Evolutionary conservation across 2,797 vertebrate genomes (phyloP).

Genomic region (Sternarchorhynchus goeldii): DNA sequence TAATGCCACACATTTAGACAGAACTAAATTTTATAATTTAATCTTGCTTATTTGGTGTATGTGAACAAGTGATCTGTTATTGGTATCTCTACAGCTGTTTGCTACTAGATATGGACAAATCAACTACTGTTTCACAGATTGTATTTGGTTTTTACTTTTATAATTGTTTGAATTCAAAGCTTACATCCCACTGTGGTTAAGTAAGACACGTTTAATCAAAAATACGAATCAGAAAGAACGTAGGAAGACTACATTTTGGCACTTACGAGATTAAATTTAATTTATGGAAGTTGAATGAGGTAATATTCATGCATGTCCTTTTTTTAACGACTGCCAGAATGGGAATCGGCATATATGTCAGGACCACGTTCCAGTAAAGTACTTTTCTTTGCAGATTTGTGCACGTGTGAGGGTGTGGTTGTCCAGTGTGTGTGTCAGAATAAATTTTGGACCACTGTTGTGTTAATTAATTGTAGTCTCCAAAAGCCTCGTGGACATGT

Average conservation of each 20-base stretch:
- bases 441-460: slow-evolving; percentile 88
- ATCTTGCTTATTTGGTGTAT: slow-evolving; percentile 20
- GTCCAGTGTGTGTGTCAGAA: slow-evolving; percentile 88
- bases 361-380: slow-evolving; percentile 80
- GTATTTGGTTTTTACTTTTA: neutral
- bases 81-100: slow-evolving; percentile 15
- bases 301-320: slow-evolving; percentile 69
- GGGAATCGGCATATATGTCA: slow-evolving; percentile 75
- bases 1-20: slow-evolving; percentile 3
- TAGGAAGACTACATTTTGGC: slow-evolving; percentile 43
- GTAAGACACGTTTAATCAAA: slow-evolving; percentile 76
- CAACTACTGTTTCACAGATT: neutral
- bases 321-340: slow-evolving; percentile 81
- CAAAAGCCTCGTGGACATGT: slow-evolving; percentile 92
- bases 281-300: slow-evolving; percentile 24
- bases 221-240: slow-evolving; percentile 69
- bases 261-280: slow-evolving; percentile 30
- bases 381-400: slow-evolving; percentile 87
- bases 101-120: slow-evolving; percentile 16
- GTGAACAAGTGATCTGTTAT: slow-evolving; percentile 15
- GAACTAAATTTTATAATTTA: slow-evolving; percentile 11
- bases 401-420: slow-evolving; percentile 83
- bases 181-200: slow-evolving; percentile 70
- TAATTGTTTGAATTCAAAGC: neutral
- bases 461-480: slow-evolving; percentile 89